Evolutionary conservation across 2,888 invertebrate genomes (phyloP).

Genomic region (Agrotis exclamationis): DNA sequence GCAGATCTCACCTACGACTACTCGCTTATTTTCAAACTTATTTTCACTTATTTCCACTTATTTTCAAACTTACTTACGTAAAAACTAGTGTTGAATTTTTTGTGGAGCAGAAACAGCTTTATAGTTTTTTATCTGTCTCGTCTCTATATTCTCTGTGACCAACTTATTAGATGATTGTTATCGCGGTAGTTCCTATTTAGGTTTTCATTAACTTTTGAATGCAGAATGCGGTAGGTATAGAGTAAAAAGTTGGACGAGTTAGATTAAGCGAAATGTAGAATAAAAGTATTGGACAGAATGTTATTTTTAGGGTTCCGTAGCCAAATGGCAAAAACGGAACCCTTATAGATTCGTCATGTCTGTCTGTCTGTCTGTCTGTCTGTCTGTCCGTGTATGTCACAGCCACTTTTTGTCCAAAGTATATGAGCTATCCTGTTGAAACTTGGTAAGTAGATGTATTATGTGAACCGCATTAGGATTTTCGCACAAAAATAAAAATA

Average conservation of each 20-base stretch:
- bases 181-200: slow-evolving; percentile 26
- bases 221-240: slow-evolving; percentile 17
- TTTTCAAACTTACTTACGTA: slow-evolving; percentile 64
- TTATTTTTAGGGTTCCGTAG: no score
- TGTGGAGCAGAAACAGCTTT: slow-evolving; percentile 46
- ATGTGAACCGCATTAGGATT: no score
- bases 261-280: neutral
- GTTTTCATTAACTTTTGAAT: slow-evolving; percentile 42
- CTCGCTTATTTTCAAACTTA: slow-evolving; percentile 67
- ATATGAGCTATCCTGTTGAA: no score
- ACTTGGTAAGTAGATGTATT: no score
- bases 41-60: slow-evolving; percentile 67
- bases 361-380: no score
- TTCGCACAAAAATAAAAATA: no score
- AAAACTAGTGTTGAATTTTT: slow-evolving; percentile 61
- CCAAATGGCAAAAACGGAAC: no score
- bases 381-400: no score
- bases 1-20: slow-evolving; percentile 71
- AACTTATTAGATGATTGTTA: slow-evolving; percentile 34
- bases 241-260: slow-evolving; percentile 11
- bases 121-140: slow-evolving; percentile 40
- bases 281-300: neutral
- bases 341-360: no score
- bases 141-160: slow-evolving; percentile 35
- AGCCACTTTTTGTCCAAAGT: no score